phyloP scores from a whole-genome alignment of 53 echinoderm and acorn worm genomes.

The Echinarachnius parma region DNA sequence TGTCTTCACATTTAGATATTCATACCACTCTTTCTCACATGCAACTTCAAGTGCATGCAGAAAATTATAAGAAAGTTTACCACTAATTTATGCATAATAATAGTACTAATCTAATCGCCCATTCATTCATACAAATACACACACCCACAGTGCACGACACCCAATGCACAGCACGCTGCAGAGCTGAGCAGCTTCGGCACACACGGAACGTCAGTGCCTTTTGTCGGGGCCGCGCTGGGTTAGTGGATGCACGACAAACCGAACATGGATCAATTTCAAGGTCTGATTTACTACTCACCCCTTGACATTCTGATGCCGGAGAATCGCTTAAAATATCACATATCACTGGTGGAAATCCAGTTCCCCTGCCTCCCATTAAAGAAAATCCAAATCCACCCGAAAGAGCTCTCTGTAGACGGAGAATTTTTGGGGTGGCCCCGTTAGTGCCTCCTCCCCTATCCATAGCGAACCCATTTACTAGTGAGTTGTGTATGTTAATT shows the following conservation, averaged over 20 bases:
- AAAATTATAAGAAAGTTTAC: no score
- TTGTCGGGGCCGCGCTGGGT: no score
- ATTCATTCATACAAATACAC: no score
- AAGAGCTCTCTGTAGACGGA: conserved; percentile 63
- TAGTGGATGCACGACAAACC: neutral
- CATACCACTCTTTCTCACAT: no score
- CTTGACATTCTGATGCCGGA: conserved; percentile 83
- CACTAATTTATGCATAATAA: no score
- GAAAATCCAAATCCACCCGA: conserved; percentile 98
- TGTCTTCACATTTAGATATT: no score
- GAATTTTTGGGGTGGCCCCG: conserved; percentile 28
- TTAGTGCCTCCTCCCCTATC: conserved; percentile 17
- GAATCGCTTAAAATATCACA: conserved; percentile 93
- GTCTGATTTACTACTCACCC: conserved; percentile 68
- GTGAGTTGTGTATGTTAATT: neutral
- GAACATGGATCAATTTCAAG: neutral
- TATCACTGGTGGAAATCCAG: conserved; percentile 93
- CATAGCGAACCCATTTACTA: neutral
- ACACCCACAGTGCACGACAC: no score
- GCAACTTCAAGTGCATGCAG: no score
- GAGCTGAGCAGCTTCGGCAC: no score
- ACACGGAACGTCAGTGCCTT: no score
- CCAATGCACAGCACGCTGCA: no score
- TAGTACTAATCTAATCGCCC: no score
- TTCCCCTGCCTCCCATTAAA: conserved; percentile 90